Evolutionary conservation across 2,888 invertebrate genomes (phyloP).

Genomic region (Melanargia galathea): DNA sequence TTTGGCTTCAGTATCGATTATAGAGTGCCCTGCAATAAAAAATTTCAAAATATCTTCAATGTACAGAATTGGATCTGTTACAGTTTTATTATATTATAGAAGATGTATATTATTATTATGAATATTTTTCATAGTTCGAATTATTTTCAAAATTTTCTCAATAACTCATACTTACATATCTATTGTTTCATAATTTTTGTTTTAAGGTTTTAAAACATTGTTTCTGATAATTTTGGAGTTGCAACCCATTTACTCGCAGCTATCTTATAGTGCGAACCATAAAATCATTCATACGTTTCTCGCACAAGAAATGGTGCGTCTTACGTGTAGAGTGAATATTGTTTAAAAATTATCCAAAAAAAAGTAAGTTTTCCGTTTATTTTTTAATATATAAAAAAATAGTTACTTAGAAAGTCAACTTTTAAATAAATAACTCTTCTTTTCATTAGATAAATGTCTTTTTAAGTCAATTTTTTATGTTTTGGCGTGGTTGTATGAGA

Average conservation of each 20-base stretch:
- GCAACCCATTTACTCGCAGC: not conserved
- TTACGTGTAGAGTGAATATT: not conserved
- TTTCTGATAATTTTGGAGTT: conserved; percentile 17
- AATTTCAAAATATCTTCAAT: too few species aligned
- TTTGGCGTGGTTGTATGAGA: not conserved
- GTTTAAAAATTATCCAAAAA: not conserved
- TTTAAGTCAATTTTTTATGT: not conserved
- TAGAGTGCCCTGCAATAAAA: too few species aligned
- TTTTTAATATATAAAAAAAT: not conserved
- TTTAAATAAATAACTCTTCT: not conserved
- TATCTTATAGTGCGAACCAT: not conserved
- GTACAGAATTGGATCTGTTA: too few species aligned
- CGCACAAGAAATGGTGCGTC: not conserved
- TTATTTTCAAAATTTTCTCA: not conserved
- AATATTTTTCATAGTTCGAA: too few species aligned
- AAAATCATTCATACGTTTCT: conserved; percentile 14
- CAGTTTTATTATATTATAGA: too few species aligned
- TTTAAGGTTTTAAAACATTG: not conserved
- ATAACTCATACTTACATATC: not conserved
- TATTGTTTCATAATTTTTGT: rapidly evolving
- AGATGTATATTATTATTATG: too few species aligned
- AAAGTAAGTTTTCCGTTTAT: not conserved
- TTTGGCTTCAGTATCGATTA: too few species aligned
- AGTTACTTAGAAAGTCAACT: not conserved
- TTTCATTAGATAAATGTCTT: not conserved